These are phyloP conservation scores for Xiphias gladius DNA, from an alignment of 2,113 vertebrate genomes.

Conservation along the genomic window DNA sequence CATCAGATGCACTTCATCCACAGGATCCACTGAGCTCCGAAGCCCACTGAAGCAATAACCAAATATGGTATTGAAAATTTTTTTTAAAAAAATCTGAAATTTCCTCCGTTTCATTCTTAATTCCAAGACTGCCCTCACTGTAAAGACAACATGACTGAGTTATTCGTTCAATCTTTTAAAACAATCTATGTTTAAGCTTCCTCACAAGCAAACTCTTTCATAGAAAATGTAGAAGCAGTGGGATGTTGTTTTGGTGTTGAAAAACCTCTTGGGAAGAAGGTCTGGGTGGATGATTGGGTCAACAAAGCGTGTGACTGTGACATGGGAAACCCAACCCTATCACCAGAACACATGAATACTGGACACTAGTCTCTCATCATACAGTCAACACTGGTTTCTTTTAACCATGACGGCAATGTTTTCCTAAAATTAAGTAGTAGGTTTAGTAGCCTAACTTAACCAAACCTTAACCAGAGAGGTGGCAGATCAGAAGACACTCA, in stretches of 20 bases:
- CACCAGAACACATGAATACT: background rate
- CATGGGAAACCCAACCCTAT: background rate
- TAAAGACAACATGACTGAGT: background rate
- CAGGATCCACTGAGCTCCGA: background rate
- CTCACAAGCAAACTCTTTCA: background rate
- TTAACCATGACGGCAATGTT: too few relatives aligned
- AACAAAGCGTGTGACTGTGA: background rate
- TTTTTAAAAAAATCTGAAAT: background rate
- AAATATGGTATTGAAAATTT: conserved; percentile 25
- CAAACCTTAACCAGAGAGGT: too few relatives aligned
- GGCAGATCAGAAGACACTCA: too few relatives aligned
- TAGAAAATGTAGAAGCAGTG: background rate
- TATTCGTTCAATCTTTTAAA: background rate
- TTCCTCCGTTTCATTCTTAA: background rate
- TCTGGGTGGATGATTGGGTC: background rate
- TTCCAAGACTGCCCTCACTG: background rate
- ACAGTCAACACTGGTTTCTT: too few relatives aligned
- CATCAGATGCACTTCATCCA: conserved; percentile 22
- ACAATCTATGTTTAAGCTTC: background rate
- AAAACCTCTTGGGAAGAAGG: background rate
- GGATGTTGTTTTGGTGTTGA: background rate
- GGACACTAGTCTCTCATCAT: background rate
- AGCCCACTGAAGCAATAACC: conserved; percentile 1
- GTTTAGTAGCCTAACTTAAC: too few relatives aligned
- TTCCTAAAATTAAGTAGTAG: too few relatives aligned